Conservation (phyloP, 1,140 invertebrate species). For the Drosophila bocki region DNA sequence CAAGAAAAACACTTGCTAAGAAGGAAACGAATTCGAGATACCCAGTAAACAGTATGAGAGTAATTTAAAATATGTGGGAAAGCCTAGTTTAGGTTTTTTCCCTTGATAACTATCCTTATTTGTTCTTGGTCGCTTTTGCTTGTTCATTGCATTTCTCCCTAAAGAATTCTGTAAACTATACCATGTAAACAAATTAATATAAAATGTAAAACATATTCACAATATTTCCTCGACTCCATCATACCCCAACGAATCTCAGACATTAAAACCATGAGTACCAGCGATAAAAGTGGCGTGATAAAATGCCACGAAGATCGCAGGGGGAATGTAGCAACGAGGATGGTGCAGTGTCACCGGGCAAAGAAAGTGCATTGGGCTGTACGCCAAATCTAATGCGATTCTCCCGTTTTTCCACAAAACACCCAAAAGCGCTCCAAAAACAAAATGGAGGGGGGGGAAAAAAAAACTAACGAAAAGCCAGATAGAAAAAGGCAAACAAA, state of each 20-base stretch:
- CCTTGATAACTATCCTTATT: too few species aligned
- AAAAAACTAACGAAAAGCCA: constrained; percentile 20
- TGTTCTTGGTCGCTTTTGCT: background rate
- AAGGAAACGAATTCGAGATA: background rate
- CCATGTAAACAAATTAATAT: background rate
- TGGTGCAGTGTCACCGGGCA: constrained; percentile 6
- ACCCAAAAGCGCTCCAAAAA: constrained; percentile 43
- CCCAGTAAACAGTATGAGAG: background rate
- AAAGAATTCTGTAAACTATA: background rate
- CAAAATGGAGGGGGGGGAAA: constrained; percentile 18
- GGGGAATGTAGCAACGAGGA: background rate
- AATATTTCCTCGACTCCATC: background rate
- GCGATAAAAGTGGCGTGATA: constrained; percentile 52
- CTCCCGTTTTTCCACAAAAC: constrained; percentile 64
- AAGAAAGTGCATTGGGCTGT: constrained; percentile 79
- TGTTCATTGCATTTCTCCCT: background rate
- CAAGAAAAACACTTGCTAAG: background rate
- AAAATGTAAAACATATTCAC: background rate
- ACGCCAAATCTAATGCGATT: constrained; percentile 84
- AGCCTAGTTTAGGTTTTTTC: too few species aligned
- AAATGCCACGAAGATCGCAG: constrained; percentile 27
- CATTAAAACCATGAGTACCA: constrained; percentile 12
- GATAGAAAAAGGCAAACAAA: constrained; percentile 49
- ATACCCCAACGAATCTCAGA: background rate
- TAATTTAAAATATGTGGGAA: background rate